These are phyloP conservation scores for Pogonocherus hispidulus DNA, from an alignment of 2,888 invertebrate species.

Conservation along the genomic window DNA sequence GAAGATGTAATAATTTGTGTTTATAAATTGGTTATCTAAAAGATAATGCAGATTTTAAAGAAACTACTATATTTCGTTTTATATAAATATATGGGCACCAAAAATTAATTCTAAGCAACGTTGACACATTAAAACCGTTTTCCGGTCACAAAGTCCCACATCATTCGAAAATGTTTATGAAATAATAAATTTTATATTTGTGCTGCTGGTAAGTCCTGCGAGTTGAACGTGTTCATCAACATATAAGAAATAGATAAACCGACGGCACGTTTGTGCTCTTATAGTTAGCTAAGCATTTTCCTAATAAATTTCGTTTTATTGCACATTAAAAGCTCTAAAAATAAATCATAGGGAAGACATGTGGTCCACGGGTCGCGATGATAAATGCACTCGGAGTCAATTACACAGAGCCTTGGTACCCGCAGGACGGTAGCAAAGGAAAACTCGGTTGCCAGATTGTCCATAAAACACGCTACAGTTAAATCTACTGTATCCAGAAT, in stretches of 20 bases:
- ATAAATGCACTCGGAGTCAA: conserved; percentile 27
- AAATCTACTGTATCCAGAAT: background rate
- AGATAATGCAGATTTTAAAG: too few species aligned
- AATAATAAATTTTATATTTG: conserved; percentile 22
- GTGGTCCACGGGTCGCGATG: conserved; percentile 31
- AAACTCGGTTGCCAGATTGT: conserved; percentile 6
- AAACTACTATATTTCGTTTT: too few species aligned
- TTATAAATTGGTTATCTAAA: too few species aligned
- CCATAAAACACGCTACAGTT: conserved; percentile 17
- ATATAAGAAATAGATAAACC: conserved; percentile 13
- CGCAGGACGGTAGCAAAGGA: conserved; percentile 14
- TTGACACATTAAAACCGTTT: too few species aligned
- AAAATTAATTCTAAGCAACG: too few species aligned
- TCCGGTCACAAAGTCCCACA: too few species aligned
- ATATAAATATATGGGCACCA: too few species aligned
- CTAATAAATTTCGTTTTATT: conserved; percentile 37
- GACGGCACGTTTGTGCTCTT: conserved; percentile 19
- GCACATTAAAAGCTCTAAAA: conserved; percentile 31
- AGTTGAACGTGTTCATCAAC: conserved; percentile 19
- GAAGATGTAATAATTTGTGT: too few species aligned
- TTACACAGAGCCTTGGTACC: conserved; percentile 25
- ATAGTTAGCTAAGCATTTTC: conserved; percentile 25
- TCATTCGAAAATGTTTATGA: conserved; percentile 30
- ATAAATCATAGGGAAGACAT: conserved; percentile 37
- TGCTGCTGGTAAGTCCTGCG: background rate